A percentile compares a stretch with the other conserved stretches of the same genome.
Conservation (phyloP, 2,888 invertebrate genomes). For the Drosophila mercatorum region DNA sequence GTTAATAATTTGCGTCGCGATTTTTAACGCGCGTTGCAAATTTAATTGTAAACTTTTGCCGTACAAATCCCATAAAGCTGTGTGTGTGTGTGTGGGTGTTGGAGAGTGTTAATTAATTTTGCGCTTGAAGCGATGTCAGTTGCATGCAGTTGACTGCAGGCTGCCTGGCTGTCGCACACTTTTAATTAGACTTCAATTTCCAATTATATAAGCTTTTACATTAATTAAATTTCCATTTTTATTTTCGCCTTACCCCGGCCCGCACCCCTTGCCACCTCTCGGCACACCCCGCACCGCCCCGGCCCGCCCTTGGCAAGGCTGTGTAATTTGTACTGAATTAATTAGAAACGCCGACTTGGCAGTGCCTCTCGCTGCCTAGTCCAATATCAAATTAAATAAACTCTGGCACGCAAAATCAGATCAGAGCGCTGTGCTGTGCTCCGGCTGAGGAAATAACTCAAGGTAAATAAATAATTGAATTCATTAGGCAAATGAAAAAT, state of each 20-base stretch:
- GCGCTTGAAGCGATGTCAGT: slow-evolving; percentile 70
- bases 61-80: slow-evolving; percentile 32
- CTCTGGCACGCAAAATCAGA: slow-evolving; percentile 63
- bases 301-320: slow-evolving; percentile 24
- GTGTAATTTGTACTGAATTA: slow-evolving; percentile 77
- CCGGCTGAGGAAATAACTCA: slow-evolving; percentile 62
- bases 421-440: slow-evolving; percentile 31
- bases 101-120: slow-evolving; percentile 77
- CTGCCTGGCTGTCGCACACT: slow-evolving; percentile 54
- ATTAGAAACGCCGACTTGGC: slow-evolving; percentile 72
- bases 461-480: slow-evolving; percentile 83
- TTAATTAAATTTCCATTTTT: slow-evolving; percentile 82
- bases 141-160: slow-evolving; percentile 67
- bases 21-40: slow-evolving; percentile 56
- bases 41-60: slow-evolving; percentile 68
- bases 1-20: slow-evolving; percentile 65
- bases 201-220: slow-evolving; percentile 73
- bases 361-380: slow-evolving; percentile 19
- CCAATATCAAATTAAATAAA: slow-evolving; percentile 54
- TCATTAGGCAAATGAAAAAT: slow-evolving; percentile 83
- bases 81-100: slow-evolving; percentile 38
- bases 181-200: slow-evolving; percentile 76
- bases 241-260: slow-evolving; percentile 27
- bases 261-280: neutral
- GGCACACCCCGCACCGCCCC: too few species aligned